Conservation (phyloP, 2,113 vertebrate species). For the Halichoeres trimaculatus region DNA sequence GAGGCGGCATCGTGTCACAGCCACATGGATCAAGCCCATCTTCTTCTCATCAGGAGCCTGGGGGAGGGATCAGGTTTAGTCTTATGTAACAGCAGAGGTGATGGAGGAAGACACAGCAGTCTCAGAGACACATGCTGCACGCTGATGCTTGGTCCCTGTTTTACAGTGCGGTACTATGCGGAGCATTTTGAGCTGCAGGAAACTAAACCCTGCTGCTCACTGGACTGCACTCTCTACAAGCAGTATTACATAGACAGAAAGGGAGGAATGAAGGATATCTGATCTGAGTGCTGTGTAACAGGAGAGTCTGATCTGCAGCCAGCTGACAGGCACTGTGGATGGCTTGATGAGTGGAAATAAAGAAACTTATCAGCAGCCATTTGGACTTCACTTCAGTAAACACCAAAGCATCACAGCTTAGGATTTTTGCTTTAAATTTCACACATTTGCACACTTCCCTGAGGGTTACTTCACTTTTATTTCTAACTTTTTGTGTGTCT, state of each 20-base stretch:
- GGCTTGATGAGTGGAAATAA: background rate
- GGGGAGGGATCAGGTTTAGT: conserved; percentile 53
- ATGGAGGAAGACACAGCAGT: conserved; percentile 30
- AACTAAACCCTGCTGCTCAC: conserved; percentile 54
- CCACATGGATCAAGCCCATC: conserved; percentile 45
- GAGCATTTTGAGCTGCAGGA: conserved; percentile 55
- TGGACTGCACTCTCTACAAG: conserved; percentile 41
- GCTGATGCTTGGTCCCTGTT: conserved; percentile 23
- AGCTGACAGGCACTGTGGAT: conserved; percentile 13
- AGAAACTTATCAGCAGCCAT: background rate
- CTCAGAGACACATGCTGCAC: conserved; percentile 45
- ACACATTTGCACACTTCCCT: too few relatives aligned
- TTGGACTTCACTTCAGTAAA: background rate
- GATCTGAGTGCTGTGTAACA: conserved; percentile 50
- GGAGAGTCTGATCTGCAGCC: conserved; percentile 12
- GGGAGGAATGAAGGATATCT: conserved; percentile 32
- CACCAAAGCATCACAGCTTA: too few relatives aligned
- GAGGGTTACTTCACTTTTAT: too few relatives aligned
- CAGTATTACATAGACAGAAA: conserved; percentile 6
- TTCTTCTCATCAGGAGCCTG: conserved; percentile 51
- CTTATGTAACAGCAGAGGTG: conserved; percentile 55
- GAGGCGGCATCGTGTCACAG: conserved; percentile 18
- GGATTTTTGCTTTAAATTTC: too few relatives aligned
- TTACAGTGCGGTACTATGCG: conserved; percentile 36
- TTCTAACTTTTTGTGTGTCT: too few relatives aligned